Conservation (phyloP, 2,797 vertebrate genomes). For the Discoglossus pictus region DNA sequence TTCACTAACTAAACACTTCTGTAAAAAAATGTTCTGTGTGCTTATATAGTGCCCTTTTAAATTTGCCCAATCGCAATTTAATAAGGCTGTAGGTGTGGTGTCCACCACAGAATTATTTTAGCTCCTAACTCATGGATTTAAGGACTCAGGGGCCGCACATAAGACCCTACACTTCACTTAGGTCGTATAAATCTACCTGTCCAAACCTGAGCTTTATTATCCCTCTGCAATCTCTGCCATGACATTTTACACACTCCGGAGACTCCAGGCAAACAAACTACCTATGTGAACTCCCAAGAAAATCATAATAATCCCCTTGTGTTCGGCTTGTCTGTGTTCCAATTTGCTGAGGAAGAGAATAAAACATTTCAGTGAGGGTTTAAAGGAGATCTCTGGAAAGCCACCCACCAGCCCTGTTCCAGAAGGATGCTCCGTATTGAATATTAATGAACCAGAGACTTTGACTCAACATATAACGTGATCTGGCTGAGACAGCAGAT, state of each 20-base stretch:
- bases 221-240: conserved; percentile 15
- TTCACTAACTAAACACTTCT: no score
- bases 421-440: conserved; percentile 18
- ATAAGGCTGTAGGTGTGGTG: no score
- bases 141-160: no score
- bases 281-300: conserved; percentile 41
- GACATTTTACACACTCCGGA: conserved; percentile 44
- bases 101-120: no score
- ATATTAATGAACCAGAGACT: conserved; percentile 39
- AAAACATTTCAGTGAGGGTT: conserved; percentile 39
- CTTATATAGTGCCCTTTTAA: no score
- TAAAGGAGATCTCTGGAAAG: conserved; percentile 38
- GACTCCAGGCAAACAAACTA: conserved; percentile 33
- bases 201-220: conserved; percentile 40
- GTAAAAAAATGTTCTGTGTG: no score
- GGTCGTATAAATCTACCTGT: no score
- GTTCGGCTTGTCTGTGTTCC: conserved; percentile 52
- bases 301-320: conserved; percentile 45
- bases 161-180: no score
- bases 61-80: no score
- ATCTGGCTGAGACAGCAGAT: no score
- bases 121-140: no score
- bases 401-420: conserved; percentile 35
- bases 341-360: conserved; percentile 54
- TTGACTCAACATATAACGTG: no score